These are phyloP conservation scores for Genyomyrus donnyi DNA, from an alignment of 2,113 vertebrate genomes.

Conservation along the genomic window DNA sequence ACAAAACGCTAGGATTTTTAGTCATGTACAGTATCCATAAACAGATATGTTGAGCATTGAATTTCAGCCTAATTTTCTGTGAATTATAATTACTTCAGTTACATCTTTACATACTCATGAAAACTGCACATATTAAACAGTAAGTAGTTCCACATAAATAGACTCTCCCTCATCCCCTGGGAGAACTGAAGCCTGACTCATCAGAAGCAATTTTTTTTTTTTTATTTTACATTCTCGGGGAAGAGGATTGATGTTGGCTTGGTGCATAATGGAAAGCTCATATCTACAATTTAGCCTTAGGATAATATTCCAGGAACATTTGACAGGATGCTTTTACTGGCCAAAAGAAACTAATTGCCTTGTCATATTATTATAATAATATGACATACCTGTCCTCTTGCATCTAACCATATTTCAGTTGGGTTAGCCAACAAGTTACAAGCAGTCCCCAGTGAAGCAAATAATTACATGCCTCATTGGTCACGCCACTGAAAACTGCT, in stretches of 20 bases:
- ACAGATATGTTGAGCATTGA: not conserved
- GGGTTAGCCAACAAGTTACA: not conserved
- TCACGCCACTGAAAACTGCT: not conserved
- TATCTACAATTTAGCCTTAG: slow-evolving; percentile 4
- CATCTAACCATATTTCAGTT: not conserved
- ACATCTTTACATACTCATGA: not conserved
- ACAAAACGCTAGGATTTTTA: not conserved
- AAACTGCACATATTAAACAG: not conserved
- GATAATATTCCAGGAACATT: not conserved
- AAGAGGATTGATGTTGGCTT: slow-evolving; percentile 9
- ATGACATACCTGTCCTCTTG: not conserved
- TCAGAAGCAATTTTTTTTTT: not conserved
- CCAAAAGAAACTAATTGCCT: slow-evolving; percentile 8
- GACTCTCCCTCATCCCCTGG: not conserved
- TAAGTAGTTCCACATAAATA: not conserved
- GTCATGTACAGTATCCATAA: not conserved
- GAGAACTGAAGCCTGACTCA: not conserved
- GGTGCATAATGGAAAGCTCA: not conserved
- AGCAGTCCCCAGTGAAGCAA: not conserved
- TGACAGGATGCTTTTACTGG: slow-evolving; percentile 8
- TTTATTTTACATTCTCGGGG: not conserved
- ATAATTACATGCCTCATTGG: slow-evolving; percentile 13
- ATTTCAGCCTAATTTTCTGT: not conserved
- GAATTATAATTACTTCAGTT: not conserved
- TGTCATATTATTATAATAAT: slow-evolving; percentile 17